Evolutionary conservation across 2,797 vertebrate genomes (phyloP).

Genomic region (Tachyglossus aculeatus): DNA sequence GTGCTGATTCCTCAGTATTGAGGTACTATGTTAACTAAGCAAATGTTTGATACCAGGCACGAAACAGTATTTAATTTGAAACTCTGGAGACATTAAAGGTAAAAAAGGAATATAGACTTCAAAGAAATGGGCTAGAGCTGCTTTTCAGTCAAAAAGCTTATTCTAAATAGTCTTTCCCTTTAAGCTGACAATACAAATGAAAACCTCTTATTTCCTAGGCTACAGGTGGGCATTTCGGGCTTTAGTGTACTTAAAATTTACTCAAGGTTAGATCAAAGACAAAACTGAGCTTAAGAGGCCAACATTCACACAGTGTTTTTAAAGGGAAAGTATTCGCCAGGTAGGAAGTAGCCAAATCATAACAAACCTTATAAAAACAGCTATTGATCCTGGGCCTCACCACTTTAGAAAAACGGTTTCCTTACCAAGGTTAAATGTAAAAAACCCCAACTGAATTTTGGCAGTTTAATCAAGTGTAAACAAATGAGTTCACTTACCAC

Average conservation of each 20-base stretch:
- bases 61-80: background rate
- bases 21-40: too few relatives aligned
- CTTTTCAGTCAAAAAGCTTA: background rate
- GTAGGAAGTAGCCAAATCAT: slow-evolving; percentile 2
- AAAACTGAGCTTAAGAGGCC: background rate
- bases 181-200: background rate
- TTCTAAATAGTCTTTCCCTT: background rate
- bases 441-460: background rate
- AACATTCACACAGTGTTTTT: slow-evolving; percentile 17
- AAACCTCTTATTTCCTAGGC: slow-evolving; percentile 7
- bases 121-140: too few relatives aligned
- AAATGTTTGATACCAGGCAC: too few relatives aligned
- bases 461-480: slow-evolving; percentile 5
- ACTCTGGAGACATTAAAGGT: background rate
- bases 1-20: too few relatives aligned
- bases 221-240: background rate
- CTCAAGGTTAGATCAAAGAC: slow-evolving; percentile 1
- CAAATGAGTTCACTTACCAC: background rate
- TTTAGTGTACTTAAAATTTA: too few relatives aligned
- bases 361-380: background rate
- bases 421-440: background rate
- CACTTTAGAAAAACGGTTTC: slow-evolving; percentile 15
- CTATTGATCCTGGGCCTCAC: background rate
- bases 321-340: slow-evolving; percentile 50
- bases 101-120: background rate